These are phyloP conservation scores for Leptocoma aspasia DNA, from an alignment of 2,113 vertebrate species.

Conservation along the genomic window DNA sequence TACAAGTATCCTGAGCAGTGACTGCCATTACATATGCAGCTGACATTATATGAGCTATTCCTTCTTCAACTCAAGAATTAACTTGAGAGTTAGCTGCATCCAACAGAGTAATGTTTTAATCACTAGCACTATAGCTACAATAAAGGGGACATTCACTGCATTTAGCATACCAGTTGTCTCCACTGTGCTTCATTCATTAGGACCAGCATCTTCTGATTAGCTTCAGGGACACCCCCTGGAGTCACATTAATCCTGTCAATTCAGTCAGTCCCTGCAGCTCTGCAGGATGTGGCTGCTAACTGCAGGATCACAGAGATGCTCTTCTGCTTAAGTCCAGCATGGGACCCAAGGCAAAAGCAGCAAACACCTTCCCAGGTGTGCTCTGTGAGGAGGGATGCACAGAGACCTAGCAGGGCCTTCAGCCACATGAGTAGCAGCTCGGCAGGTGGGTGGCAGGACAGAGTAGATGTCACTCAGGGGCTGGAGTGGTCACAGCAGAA, in stretches of 20 bases:
- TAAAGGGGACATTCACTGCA: neutral
- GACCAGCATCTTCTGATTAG: neutral
- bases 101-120: conserved; percentile 3
- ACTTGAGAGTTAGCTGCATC: neutral
- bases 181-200: neutral
- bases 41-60: neutral
- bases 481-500: fast-evolving
- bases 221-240: neutral
- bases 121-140: neutral
- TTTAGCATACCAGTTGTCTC: neutral
- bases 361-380: fast-evolving
- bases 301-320: neutral
- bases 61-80: neutral
- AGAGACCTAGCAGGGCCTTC: fast-evolving
- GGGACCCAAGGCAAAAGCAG: neutral
- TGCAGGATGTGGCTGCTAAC: neutral
- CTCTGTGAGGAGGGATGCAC: neutral
- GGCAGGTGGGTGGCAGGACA: neutral
- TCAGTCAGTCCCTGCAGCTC: neutral
- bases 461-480: fast-evolving
- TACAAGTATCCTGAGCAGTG: neutral
- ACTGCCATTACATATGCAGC: neutral
- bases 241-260: conserved; percentile 16
- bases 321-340: neutral
- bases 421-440: fast-evolving